phyloP scores from a whole-genome alignment of 2,888 invertebrate genomes.

The Hypomecis atomaria region DNA sequence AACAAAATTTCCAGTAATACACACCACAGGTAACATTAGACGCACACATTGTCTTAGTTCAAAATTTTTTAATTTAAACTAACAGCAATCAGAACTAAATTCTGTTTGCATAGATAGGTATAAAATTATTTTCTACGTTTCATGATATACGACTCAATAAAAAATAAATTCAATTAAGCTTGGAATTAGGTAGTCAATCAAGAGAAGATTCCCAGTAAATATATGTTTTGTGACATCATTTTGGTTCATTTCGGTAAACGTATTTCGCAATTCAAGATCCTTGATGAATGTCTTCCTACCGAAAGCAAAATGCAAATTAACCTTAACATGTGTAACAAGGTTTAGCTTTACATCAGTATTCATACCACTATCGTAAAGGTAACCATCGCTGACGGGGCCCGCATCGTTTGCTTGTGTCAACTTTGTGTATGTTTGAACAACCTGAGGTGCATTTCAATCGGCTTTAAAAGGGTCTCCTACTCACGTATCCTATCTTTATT shows the following conservation, averaged over 20 bases:
- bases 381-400: slow-evolving; percentile 58
- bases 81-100: too few relatives aligned
- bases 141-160: too few relatives aligned
- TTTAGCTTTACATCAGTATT: slow-evolving; percentile 56
- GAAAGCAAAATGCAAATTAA: slow-evolving; percentile 48
- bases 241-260: not conserved
- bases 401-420: slow-evolving; percentile 73
- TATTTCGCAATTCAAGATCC: slow-evolving; percentile 9
- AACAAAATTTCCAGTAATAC: not conserved
- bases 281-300: slow-evolving; percentile 39
- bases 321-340: slow-evolving; percentile 51
- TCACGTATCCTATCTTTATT: slow-evolving; percentile 21
- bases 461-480: slow-evolving; percentile 41
- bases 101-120: too few relatives aligned
- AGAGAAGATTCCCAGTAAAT: too few relatives aligned
- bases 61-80: too few relatives aligned
- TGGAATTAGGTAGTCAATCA: not conserved
- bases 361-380: slow-evolving; percentile 54
- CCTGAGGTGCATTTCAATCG: slow-evolving; percentile 68
- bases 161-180: too few relatives aligned
- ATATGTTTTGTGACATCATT: not conserved
- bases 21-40: too few relatives aligned
- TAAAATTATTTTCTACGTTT: too few relatives aligned
- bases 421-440: slow-evolving; percentile 61
- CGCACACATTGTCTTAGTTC: too few relatives aligned